Percentiles rank a stretch among this genome's conserved stretches.
These are phyloP conservation scores for Colossoma macropomum DNA, from an alignment of 2,113 vertebrate species.

Conservation along the genomic window DNA sequence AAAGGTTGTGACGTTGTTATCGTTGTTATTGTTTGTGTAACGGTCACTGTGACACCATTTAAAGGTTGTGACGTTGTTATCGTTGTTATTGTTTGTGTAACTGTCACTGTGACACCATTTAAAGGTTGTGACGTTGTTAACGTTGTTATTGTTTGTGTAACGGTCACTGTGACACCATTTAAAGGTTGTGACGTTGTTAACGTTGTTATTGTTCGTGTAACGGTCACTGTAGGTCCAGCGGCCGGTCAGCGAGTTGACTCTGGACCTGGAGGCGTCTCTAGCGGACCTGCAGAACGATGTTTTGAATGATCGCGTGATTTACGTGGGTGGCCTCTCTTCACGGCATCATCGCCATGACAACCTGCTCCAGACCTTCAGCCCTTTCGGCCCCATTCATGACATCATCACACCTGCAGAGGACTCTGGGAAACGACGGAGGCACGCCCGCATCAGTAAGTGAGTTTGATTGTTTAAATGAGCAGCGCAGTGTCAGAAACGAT, in stretches of 20 bases:
- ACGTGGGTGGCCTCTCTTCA: constrained; percentile 62
- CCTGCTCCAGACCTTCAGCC: constrained; percentile 74
- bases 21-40: too few relatives aligned
- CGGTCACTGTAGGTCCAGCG: constrained; percentile 80
- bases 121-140: neutral
- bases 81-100: too few relatives aligned
- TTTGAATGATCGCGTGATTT: constrained; percentile 76
- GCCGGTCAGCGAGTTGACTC: constrained; percentile 74
- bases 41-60: too few relatives aligned
- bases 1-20: too few relatives aligned
- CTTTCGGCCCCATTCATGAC: constrained; percentile 73
- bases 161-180: neutral
- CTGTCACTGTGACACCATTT: too few relatives aligned
- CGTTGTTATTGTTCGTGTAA: neutral
- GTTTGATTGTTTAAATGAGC: neutral
- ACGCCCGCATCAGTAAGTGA: constrained; percentile 82
- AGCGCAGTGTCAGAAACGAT: too few relatives aligned
- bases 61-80: too few relatives aligned
- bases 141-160: too few relatives aligned
- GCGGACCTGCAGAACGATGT: constrained; percentile 76
- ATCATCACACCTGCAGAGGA: constrained; percentile 73
- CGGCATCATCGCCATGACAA: constrained; percentile 37
- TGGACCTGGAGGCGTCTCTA: constrained; percentile 81
- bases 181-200: neutral
- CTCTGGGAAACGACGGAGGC: constrained; percentile 68